A percentile compares a stretch with the other conserved stretches of the same genome.
phyloP scores from a whole-genome alignment of 1,140 invertebrate genomes.

The Arctopsyche grandis region DNA sequence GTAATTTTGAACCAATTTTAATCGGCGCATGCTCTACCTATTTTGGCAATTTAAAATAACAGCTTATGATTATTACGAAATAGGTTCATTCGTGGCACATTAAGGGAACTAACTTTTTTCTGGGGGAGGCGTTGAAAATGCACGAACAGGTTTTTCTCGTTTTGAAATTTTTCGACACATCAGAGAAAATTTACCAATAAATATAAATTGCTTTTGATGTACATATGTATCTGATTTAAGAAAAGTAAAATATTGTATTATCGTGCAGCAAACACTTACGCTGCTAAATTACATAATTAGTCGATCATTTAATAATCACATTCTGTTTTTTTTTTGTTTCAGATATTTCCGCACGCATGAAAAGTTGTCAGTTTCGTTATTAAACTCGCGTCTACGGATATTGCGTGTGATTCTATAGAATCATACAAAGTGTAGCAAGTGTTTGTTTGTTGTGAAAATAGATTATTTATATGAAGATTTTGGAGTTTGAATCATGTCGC shows the following conservation, averaged over 20 bases:
- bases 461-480: constrained; percentile 7
- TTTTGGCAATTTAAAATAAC: constrained; percentile 41
- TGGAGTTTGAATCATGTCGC: constrained; percentile 25
- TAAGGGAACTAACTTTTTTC: constrained; percentile 17
- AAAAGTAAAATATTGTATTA: too few relatives aligned
- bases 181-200: constrained; percentile 12
- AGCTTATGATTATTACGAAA: constrained; percentile 7
- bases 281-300: too few relatives aligned
- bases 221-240: too few relatives aligned
- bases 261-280: too few relatives aligned
- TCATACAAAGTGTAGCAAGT: too few relatives aligned
- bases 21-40: constrained; percentile 23
- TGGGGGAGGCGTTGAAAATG: constrained; percentile 27
- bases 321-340: too few relatives aligned
- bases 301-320: too few relatives aligned
- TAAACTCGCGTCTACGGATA: too few relatives aligned
- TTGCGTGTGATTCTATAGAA: too few relatives aligned
- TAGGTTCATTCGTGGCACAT: constrained; percentile 6
- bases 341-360: too few relatives aligned
- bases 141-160: constrained; percentile 40
- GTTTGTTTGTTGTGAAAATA: too few relatives aligned
- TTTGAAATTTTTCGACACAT: constrained; percentile 23
- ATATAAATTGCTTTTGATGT: neutral
- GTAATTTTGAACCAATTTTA: constrained; percentile 27
- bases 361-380: too few relatives aligned